These are phyloP conservation scores for Coremacera marginata DNA, from an alignment of 2,888 invertebrate species.

Conservation along the genomic window DNA sequence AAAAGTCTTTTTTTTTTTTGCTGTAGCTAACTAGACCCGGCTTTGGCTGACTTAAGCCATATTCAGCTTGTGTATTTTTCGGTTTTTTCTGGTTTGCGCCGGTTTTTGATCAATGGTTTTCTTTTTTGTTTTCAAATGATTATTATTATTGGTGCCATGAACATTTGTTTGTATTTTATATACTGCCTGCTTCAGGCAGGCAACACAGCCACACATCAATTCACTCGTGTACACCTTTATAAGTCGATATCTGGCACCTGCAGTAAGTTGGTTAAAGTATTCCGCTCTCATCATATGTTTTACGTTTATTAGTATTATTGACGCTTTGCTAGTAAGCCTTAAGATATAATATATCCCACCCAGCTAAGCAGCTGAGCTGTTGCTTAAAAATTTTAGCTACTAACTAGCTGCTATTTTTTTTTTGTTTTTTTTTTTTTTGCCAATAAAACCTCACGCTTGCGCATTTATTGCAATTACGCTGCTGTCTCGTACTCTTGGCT, in stretches of 20 bases:
- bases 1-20: no score
- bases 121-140: neutral
- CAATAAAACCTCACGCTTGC: no score
- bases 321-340: neutral
- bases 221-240: neutral
- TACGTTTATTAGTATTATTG: neutral
- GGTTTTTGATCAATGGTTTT: conserved; percentile 46
- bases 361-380: neutral
- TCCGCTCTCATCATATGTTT: neutral
- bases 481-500: no score
- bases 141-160: conserved; percentile 4
- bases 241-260: neutral
- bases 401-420: no score
- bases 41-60: neutral
- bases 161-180: neutral
- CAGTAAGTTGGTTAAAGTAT: neutral
- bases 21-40: neutral
- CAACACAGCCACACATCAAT: neutral
- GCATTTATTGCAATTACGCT: no score
- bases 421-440: no score
- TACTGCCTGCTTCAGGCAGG: neutral
- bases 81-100: conserved; percentile 61
- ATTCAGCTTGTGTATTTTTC: conserved; percentile 36
- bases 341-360: neutral
- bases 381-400: neutral